Conservation (phyloP, 2,113 vertebrate genomes). For the Sialia sialis region DNA sequence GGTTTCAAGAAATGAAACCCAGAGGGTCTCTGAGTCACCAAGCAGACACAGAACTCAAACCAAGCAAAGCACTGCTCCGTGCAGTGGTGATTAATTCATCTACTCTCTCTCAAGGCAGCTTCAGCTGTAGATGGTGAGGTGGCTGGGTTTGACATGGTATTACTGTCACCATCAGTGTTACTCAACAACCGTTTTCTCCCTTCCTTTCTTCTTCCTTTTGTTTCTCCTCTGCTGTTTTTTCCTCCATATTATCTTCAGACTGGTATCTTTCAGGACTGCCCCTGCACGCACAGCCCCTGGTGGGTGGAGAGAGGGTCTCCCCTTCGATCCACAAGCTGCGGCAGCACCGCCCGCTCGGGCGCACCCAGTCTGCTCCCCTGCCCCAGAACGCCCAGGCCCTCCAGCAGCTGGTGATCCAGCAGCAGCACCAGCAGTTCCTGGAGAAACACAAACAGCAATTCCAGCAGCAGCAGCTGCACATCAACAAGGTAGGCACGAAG, state of each 20-base stretch:
- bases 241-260: conserved; percentile 70
- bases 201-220: conserved; percentile 56
- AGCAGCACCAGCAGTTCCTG: conserved; percentile 98
- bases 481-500: conserved; percentile 83
- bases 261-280: conserved; percentile 82
- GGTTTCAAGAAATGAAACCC: neutral
- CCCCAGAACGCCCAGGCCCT: conserved; percentile 93
- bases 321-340: conserved; percentile 92
- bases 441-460: conserved; percentile 99
- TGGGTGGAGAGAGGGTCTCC: conserved; percentile 76
- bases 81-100: neutral
- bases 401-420: conserved; percentile 96
- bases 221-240: conserved; percentile 60
- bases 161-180: conserved; percentile 8
- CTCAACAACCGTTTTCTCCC: conserved; percentile 60
- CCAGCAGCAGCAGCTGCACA: conserved; percentile 94
- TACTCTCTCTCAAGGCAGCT: conserved; percentile 21
- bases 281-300: conserved; percentile 81
- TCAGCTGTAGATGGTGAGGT: neutral
- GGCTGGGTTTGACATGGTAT: neutral
- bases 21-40: neutral
- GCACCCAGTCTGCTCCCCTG: conserved; percentile 95
- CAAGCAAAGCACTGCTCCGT: neutral
- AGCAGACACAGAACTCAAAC: neutral
- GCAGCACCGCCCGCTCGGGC: conserved; percentile 91